Base-by-base conservation (phyloP, 2,888 invertebrate genomes). In the Pandemis corylana region DNA sequence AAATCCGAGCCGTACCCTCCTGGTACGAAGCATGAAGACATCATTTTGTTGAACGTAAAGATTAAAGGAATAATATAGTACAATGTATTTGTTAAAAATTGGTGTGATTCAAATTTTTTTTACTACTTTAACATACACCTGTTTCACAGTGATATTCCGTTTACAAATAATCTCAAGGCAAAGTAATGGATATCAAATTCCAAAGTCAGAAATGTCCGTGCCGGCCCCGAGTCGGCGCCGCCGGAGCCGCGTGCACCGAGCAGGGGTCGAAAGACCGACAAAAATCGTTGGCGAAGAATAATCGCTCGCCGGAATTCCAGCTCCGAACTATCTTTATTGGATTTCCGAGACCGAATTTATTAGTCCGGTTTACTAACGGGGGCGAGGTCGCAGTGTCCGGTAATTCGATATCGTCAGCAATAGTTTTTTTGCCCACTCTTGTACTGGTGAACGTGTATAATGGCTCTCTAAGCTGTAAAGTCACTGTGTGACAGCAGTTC, bases 311-410 rank as follows among this genome's bases (percentile, higher is more conserved):
- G 65, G 68, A 73, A 69, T 69, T 49, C 72, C 68, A 20, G 73
- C 65, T 56, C 68, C 73, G 59, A 69, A 74, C 73, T 74, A 74
- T 69, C 64, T 74, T 65, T 69, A 74, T 74, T 74, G 65, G 65
- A 65, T 74, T 69, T 59, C 68, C 73, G 68, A 71, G 72, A 64
- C 15, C 56, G 68, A 64, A 73, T 68, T 73, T 73, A 73, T 73
- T 73, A 53, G 72, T 64, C 64, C 64, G 46, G 73, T 61, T 73
- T 73, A 73, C 63, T 68, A 64, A 68, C 41, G 56, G 56, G 28
- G 28, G 28, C 9, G 56, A 46, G 68, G 63, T 68, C 68, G 51
- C 51, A 10, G 53, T 61, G 36, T 28, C 28, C 36, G 51, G 49
- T 42, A 49, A 28, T 66, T 72, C 64, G 44, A 64, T 59, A 59